phyloP scores from a whole-genome alignment of 2,797 vertebrate species.

The Triplophysa yarkandensis region DNA sequence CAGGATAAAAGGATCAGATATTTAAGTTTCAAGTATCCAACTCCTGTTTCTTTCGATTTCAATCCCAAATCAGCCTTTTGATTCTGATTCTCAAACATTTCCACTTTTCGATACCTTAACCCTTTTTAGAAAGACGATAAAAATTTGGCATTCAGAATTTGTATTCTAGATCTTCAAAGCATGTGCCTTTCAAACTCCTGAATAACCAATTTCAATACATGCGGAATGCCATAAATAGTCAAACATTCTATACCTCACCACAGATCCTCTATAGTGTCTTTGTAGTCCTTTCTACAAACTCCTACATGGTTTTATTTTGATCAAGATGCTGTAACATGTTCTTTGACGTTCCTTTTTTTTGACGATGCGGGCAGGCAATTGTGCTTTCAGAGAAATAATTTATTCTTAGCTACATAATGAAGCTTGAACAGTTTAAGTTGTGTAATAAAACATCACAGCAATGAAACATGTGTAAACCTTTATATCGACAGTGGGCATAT shows the following conservation, averaged over 20 bases:
- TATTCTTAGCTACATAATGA: background rate
- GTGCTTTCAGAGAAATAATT: background rate
- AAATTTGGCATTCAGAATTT: background rate
- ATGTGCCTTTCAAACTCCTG: background rate
- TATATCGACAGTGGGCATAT: background rate
- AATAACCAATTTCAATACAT: background rate
- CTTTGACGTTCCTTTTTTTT: background rate
- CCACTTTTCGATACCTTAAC: background rate
- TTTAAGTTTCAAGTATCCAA: no score
- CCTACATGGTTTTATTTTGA: background rate
- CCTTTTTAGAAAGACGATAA: background rate
- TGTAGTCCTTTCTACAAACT: background rate
- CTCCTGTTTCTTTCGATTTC: no score
- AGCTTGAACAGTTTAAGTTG: background rate
- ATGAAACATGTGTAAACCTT: conserved; percentile 5
- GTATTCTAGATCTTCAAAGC: background rate
- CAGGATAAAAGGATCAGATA: no score
- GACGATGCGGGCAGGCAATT: background rate
- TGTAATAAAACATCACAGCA: background rate
- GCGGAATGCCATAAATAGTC: background rate
- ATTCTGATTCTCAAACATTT: no score
- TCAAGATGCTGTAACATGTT: background rate
- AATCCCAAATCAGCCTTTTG: no score
- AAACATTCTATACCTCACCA: background rate
- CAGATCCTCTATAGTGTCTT: background rate